Base-by-base conservation (phyloP, 2,113 vertebrate species). In the Dermatemys mawii region DNA sequence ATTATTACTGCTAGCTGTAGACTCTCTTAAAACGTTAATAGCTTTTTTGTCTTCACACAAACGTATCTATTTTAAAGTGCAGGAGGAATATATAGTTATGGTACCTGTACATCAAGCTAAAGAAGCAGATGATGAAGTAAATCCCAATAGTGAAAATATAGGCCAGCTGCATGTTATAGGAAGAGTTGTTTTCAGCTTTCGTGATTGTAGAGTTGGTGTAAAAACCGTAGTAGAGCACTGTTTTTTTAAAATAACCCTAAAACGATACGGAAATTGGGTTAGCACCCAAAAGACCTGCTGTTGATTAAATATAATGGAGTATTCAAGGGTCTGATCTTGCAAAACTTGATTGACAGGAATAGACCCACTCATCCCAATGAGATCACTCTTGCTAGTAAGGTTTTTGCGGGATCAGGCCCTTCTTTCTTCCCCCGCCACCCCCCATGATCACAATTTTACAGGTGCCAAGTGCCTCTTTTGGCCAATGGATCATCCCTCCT, bases 81-180 rank as follows among this genome's bases (percentile, higher is more conserved):
- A 94, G 85, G 3, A 53, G 51, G n/a, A 92, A 82, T 44, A 55
- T 46, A 60, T 1, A 46, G 8, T 27, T 51, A 92, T 29, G 73
- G 87, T 97, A 99, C 99, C 99, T 99, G 98, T 98, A 98, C 11
- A 99, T 97, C 48, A 99, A 97, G 81, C 97, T 98, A 51, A 99
- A 78, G 84, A 99, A 99, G 97, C 99, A 99, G 93, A 98, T 78
- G 78, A 99, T 90, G 98, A 99, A 97, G 91, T 99, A 99, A 1
- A 96, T 76, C 17, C 98, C 98, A 13, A 99, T 94, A 1, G 99
- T 99, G 95, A 99, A 99, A 98, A 99, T 98, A 93, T 99, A 99
- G 54, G 99, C 99, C 97, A 99, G 97, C 94, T 99, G 99, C 98
- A 99, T 99, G 96, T 99, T 90, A 90, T 99, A 99, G 2, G 97